Conservation (phyloP, 92 coral and sea anemone species). For the Epizoanthus stellaris region DNA sequence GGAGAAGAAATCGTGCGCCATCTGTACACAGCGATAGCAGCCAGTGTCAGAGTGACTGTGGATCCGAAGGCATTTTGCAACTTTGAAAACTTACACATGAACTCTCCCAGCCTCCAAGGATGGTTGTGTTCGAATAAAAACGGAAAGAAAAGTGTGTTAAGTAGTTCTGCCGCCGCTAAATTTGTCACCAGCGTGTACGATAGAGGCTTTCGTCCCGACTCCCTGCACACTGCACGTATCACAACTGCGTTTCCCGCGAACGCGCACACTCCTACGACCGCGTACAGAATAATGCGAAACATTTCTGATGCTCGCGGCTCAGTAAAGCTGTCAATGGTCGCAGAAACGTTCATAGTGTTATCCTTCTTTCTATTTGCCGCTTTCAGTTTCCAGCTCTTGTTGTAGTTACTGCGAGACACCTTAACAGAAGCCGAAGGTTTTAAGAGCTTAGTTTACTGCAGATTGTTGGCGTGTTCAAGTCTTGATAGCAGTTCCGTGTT, state of each 20-base stretch:
- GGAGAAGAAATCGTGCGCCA: background rate
- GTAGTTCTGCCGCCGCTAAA: conserved; percentile 1
- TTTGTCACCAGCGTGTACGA: conserved; percentile 4
- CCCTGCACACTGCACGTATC: background rate
- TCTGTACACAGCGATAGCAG: conserved; percentile 2
- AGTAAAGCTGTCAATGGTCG: background rate
- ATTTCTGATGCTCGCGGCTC: background rate
- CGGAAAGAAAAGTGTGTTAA: conserved; percentile 11
- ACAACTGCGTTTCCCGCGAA: background rate
- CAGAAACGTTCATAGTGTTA: background rate
- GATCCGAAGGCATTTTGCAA: conserved; percentile 4
- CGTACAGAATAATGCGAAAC: conserved; percentile 14
- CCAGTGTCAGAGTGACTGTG: conserved; percentile 7
- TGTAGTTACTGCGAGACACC: too few relatives aligned
- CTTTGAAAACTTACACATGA: conserved; percentile 16
- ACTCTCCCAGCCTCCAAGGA: conserved; percentile 4
- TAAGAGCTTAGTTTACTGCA: too few relatives aligned
- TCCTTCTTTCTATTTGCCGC: too few relatives aligned
- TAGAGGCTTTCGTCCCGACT: background rate
- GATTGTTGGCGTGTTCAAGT: too few relatives aligned
- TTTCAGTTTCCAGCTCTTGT: too few relatives aligned
- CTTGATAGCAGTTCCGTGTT: too few relatives aligned
- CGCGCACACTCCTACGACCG: conserved; percentile 3
- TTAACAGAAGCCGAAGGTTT: too few relatives aligned
- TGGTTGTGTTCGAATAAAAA: background rate